Evolutionary conservation across 2,888 invertebrate species (phyloP), one percentile per base, ranked within the genome.

Genomic region (Eurytoma californica): DNA sequence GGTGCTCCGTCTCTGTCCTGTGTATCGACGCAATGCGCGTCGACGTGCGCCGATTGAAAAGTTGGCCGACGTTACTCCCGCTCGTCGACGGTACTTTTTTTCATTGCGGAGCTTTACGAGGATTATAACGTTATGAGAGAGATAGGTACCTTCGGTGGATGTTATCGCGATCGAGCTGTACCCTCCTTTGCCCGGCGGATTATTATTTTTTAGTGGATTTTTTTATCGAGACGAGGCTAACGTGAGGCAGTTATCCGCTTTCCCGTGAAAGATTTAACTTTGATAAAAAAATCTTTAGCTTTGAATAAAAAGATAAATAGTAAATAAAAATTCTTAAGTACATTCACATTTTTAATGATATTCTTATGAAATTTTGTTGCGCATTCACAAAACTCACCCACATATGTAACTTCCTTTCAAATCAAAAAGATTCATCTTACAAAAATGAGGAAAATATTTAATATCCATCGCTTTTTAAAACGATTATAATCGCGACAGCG

Each of bases 11-110:
- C 16, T 16, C 16, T n/a, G 58, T 7, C 39, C 67, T 67, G 49
- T 51, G 51, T 49, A 49, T 51, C 60, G 47, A 3, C 28, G 61
- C 60, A 3, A 20, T 28, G n/a, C 60, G 47, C 51, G 47, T 67
- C 69, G 68, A 68, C 77, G 65, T 79, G 76, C 79, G 72, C 14
- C 80, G 82, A 83, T 83, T 85, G 85, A 84, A 86, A 84, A 86
- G 83, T 80, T 77, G 28, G 39, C 30, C 61, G 30, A n/a, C 18
- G 39, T 39, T 63, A 39, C 39, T 1, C 39, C 39, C 13, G 67
- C 57, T 73, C 51, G 51, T 72, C 14, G 47, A 53, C 60, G 60
- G 30, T 30, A 39, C 53, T 68, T 73, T 77, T 72, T 53, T 66
- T 51, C 66, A 66, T 70, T 20, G 13, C 16, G 47, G 53, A n/a